Base-by-base conservation (phyloP, 2,113 vertebrate species). In the Natator depressus region DNA sequence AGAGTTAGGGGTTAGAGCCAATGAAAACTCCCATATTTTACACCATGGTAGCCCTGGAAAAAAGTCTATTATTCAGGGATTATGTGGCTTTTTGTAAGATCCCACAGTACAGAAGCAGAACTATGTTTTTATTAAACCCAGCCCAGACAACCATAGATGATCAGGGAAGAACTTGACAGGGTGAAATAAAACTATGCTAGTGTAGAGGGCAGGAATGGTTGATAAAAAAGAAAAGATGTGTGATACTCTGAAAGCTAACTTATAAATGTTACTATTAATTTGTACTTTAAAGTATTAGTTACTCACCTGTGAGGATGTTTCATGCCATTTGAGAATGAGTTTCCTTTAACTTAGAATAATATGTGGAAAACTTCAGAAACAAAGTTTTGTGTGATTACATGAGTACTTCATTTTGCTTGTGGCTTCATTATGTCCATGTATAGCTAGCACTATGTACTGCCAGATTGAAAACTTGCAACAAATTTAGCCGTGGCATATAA, bases 371-470 rank as follows among this genome's bases (percentile, higher is more conserved):
- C 16, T 95, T 91, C 93, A 46, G 82, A 89, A 92, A 12, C 78
- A 94, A 89, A 22, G 20, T 47, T 46, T 76, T 27, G 92, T 92
- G 79, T 92, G 89, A 94, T 57, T 95, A 93, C 2, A 29, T 97
- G 79, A 96, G 96, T 95, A 96, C 95, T 96, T 96, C 87, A 95
- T 93, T 97, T 65, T 85, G 9, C 94, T 96, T 85, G 87, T 96
- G 93, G 96, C 96, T 96, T 96, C 94, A 91, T 95, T 97, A 95
- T 97, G 95, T 95, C 93, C 57, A 95, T 96, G 94, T 96, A 95
- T 96, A 97, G 93, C 96, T 92, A 96, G 83, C 57, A 96, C 92
- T 97, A 96, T 95, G 75, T 97, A 92, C 93, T 88, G 87, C 92
- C 92, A 97, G 65, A 79, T 75, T 93, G 85, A 95, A 94, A 97